These are phyloP conservation scores for Varanus komodoensis DNA, from an alignment of 2,113 vertebrate species.

Conservation along the genomic window DNA sequence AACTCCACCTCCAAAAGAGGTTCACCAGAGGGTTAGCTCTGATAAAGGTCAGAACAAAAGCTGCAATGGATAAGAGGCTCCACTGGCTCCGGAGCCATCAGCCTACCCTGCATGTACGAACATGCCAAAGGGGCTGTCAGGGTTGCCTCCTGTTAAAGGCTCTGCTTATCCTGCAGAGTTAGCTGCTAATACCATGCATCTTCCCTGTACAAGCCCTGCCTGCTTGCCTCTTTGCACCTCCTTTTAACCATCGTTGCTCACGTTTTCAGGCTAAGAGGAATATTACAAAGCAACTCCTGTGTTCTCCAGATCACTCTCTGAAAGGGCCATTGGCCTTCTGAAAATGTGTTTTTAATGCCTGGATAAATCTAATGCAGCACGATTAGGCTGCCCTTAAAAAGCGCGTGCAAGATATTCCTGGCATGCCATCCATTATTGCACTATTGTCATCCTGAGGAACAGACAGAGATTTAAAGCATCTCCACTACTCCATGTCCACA, in stretches of 20 bases:
- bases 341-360: slow-evolving; percentile 33
- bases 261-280: neutral
- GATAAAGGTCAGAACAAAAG: no score
- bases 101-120: neutral
- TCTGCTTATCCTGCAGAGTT: neutral
- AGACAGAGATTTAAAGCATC: neutral
- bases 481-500: neutral
- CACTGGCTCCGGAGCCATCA: no score
- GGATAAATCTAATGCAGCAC: slow-evolving; percentile 14
- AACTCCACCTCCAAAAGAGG: no score
- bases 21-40: no score
- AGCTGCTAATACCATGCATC: neutral
- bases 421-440: neutral
- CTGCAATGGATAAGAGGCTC: no score
- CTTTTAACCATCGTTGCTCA: neutral
- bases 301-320: slow-evolving; percentile 2
- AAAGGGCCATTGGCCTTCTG: slow-evolving; percentile 2
- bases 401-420: neutral
- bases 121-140: neutral
- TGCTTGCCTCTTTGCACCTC: neutral
- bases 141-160: neutral
- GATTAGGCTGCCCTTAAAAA: slow-evolving; percentile 7
- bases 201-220: neutral
- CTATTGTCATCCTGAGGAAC: neutral
- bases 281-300: neutral